A percentile compares a stretch with the other conserved stretches of the same genome.
Evolutionary conservation across 2,888 invertebrate genomes (phyloP).

Genomic region (Ornithoptera priamus): DNA sequence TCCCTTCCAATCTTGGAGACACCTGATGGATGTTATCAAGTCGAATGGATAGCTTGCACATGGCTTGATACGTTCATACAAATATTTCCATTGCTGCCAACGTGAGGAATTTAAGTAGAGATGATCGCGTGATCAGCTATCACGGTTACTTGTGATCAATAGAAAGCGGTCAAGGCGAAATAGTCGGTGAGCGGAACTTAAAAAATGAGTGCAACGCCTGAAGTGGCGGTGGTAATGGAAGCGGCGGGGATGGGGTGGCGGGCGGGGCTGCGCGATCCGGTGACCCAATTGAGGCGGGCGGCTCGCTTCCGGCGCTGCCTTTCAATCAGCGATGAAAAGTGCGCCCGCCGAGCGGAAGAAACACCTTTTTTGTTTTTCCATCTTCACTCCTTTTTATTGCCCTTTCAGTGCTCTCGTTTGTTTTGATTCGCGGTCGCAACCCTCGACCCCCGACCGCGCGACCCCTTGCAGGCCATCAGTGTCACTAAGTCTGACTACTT

Average conservation of each 20-base stretch:
- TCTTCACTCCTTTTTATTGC: conserved; percentile 28
- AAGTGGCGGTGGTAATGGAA: conserved; percentile 25
- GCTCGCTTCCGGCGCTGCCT: conserved; percentile 41
- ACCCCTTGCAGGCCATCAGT: too few species aligned
- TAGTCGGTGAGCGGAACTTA: conserved; percentile 19
- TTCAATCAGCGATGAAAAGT: conserved; percentile 43
- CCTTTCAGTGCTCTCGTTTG: conserved; percentile 17
- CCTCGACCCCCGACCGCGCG: too few species aligned
- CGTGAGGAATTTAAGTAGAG: too few species aligned
- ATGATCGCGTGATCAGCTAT: too few species aligned
- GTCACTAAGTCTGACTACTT: too few species aligned
- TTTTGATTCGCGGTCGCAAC: too few species aligned
- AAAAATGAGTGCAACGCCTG: conserved; percentile 29
- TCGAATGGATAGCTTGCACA: too few species aligned
- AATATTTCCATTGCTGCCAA: too few species aligned
- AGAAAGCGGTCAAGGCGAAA: conserved; percentile 22
- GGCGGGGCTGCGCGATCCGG: conserved; percentile 17
- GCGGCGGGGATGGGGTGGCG: conserved; percentile 14
- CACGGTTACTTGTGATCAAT: background rate
- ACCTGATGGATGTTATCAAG: too few species aligned
- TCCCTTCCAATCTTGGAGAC: too few species aligned
- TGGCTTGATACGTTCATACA: too few species aligned
- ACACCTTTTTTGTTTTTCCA: conserved; percentile 34
- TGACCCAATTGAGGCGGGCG: conserved; percentile 46
- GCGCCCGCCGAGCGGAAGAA: conserved; percentile 34